A percentile compares a stretch with the other conserved stretches of the same genome.
Evolutionary conservation across 2,888 invertebrate species (phyloP).

Genomic region (Cryptus viduatorius): DNA sequence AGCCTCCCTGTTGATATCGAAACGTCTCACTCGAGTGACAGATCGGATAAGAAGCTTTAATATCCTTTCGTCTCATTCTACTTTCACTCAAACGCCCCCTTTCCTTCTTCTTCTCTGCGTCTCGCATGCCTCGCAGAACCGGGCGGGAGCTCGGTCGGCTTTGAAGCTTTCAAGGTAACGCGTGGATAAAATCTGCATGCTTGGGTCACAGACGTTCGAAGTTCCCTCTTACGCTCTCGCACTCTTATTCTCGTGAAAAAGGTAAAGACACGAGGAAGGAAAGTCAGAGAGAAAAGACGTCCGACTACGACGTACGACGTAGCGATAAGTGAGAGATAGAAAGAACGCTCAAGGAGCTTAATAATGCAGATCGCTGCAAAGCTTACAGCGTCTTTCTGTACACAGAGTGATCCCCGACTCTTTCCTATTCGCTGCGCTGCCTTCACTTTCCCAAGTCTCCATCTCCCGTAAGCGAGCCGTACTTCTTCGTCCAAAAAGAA

Average conservation of each 20-base stretch:
- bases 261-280: slow-evolving; percentile 36
- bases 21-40: slow-evolving; percentile 1
- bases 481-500: slow-evolving; percentile 31
- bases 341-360: slow-evolving; percentile 65
- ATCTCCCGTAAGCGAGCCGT: slow-evolving; percentile 28
- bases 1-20: slow-evolving; percentile 6
- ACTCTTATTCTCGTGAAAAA: slow-evolving; percentile 21
- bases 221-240: too few species aligned
- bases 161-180: slow-evolving; percentile 60
- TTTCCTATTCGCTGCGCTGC: slow-evolving; percentile 22
- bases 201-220: slow-evolving; percentile 7
- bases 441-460: slow-evolving; percentile 19
- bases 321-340: slow-evolving; percentile 59
- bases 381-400: slow-evolving; percentile 38
- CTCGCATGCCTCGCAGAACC: slow-evolving; percentile 25
- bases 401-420: slow-evolving; percentile 40
- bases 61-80: slow-evolving; percentile 11
- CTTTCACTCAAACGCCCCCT: slow-evolving; percentile 11
- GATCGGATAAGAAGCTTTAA: slow-evolving; percentile 15
- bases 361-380: slow-evolving; percentile 68
- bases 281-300: slow-evolving; percentile 31
- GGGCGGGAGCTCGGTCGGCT: slow-evolving; percentile 28
- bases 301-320: neutral
- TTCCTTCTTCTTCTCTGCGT: neutral
- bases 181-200: slow-evolving; percentile 30